phyloP scores from a whole-genome alignment of 2,888 invertebrate genomes.

The Erpobdella octoculata region DNA sequence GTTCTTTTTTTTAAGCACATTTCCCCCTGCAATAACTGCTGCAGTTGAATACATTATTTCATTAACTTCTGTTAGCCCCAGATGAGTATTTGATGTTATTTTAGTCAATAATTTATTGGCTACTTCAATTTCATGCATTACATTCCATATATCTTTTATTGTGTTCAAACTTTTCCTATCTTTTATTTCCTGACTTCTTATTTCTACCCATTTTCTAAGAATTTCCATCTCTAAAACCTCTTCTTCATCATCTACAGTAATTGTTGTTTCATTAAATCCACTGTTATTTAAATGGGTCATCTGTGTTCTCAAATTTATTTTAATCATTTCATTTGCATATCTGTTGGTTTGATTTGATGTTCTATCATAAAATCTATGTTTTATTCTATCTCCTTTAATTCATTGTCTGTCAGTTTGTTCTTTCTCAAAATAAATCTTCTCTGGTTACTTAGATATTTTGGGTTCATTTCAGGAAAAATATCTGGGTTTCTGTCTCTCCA shows the following conservation, averaged over 20 bases:
- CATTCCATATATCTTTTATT: neutral
- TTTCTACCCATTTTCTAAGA: neutral
- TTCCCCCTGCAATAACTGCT: neutral
- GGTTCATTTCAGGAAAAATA: neutral
- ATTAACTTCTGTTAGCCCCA: neutral
- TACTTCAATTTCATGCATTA: neutral
- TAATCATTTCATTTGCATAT: too few species aligned
- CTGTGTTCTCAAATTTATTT: too few species aligned
- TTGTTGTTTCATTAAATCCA: neutral
- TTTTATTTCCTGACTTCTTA: neutral
- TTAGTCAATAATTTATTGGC: neutral
- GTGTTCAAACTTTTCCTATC: neutral
- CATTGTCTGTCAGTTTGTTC: neutral
- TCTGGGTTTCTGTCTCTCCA: conserved; percentile 1
- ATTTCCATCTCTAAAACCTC: neutral
- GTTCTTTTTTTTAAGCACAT: neutral
- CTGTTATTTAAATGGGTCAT: too few species aligned
- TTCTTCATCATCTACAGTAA: neutral
- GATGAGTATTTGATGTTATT: neutral
- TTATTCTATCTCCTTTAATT: neutral
- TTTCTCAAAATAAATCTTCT: neutral
- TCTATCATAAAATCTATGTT: neutral
- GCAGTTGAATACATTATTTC: neutral
- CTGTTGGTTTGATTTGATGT: too few species aligned
- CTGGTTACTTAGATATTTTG: neutral